These are phyloP conservation scores for Callitettix versicolor DNA, from an alignment of 1,140 invertebrate species.

Conservation along the genomic window DNA sequence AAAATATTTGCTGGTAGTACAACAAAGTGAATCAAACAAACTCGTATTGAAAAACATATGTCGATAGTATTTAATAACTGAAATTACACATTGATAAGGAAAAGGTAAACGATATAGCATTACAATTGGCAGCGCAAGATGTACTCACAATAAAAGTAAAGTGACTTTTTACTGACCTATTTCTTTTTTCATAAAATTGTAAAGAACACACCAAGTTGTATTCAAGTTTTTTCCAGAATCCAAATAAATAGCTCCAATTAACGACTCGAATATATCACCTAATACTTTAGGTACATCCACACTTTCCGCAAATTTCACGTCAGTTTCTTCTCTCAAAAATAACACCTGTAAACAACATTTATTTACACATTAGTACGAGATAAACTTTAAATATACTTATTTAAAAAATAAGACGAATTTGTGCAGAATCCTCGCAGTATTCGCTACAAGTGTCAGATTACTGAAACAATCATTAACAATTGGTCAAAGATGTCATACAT, in stretches of 20 bases:
- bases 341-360: constrained; percentile 27
- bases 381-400: not conserved
- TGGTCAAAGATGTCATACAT: no score
- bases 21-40: no score
- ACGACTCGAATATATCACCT: constrained; percentile 87
- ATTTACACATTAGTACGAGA: not conserved
- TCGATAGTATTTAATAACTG: no score
- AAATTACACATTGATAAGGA: no score
- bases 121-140: no score
- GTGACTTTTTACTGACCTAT: constrained; percentile 45
- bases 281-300: constrained; percentile 91
- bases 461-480: no score
- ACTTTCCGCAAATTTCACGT: constrained; percentile 51
- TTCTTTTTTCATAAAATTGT: constrained; percentile 59
- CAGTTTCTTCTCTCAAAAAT: constrained; percentile 56
- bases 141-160: no score
- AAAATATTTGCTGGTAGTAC: no score
- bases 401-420: constrained; percentile 2
- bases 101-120: no score
- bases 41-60: no score
- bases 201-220: constrained; percentile 74
- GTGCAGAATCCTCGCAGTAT: no score
- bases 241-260: constrained; percentile 84
- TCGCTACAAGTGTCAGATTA: no score
- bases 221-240: constrained; percentile 71